phyloP scores from a whole-genome alignment of 2,797 vertebrate genomes.

The Hipposideros larvatus region DNA sequence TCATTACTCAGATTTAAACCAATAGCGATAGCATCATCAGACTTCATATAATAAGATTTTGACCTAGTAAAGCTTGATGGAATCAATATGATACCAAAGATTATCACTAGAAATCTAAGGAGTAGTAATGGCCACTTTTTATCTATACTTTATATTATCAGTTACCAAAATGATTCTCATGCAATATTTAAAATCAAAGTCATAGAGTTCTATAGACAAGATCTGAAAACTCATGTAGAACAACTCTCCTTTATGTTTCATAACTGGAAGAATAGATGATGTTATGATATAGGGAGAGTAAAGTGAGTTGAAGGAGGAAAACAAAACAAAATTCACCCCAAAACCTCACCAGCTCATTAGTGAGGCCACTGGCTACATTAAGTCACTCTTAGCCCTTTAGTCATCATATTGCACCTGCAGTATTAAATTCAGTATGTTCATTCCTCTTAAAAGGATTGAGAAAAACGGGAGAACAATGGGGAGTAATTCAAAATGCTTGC shows the following conservation, averaged over 20 bases:
- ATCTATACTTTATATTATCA: neutral
- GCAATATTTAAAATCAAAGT: neutral
- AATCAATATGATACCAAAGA: neutral
- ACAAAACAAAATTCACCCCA: neutral
- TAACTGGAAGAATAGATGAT: neutral
- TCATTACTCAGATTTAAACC: neutral
- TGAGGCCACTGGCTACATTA: neutral
- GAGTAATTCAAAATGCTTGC: neutral
- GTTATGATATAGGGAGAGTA: neutral
- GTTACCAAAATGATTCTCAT: neutral
- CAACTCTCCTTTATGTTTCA: neutral
- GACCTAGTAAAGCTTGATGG: neutral
- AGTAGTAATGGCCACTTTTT: neutral
- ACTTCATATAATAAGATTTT: neutral
- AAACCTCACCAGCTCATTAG: neutral
- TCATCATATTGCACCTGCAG: neutral
- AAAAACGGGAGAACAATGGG: neutral
- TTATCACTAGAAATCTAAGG: neutral
- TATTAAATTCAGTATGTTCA: neutral
- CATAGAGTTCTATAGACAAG: neutral
- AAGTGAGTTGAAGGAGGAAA: neutral
- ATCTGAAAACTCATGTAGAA: neutral
- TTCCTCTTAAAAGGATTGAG: neutral
- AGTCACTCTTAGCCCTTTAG: neutral
- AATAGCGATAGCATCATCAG: neutral